Evolutionary conservation across 1,140 invertebrate genomes (phyloP).

Genomic region (Bursaphelenchus mucronatus): DNA sequence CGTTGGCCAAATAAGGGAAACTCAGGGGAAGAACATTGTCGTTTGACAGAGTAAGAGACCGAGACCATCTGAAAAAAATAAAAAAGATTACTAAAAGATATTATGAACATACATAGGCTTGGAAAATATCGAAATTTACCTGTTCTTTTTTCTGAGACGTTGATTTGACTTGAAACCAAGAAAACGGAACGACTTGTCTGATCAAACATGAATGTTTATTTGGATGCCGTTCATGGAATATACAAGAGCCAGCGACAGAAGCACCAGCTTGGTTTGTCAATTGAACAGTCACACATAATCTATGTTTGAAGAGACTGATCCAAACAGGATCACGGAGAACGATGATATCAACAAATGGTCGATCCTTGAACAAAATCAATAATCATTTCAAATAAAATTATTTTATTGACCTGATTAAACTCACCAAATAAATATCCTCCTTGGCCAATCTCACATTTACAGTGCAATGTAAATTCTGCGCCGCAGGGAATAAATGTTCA

Average conservation of each 20-base stretch:
- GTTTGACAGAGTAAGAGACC: constrained; percentile 23
- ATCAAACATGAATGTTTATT: constrained; percentile 22
- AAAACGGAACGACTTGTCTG: constrained; percentile 24
- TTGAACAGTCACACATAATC: constrained; percentile 19
- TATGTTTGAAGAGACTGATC: constrained; percentile 8
- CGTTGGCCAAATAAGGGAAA: constrained; percentile 9
- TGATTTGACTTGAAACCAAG: constrained; percentile 19
- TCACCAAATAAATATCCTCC: constrained; percentile 8
- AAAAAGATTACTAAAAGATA: background rate
- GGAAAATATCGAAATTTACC: background rate
- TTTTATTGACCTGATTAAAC: background rate
- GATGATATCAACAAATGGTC: constrained; percentile 15
- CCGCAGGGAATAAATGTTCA: background rate
- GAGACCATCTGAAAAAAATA: constrained; percentile 9
- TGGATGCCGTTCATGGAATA: constrained; percentile 6
- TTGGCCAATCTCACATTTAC: constrained; percentile 15
- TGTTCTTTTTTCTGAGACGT: constrained; percentile 15
- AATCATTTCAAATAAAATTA: background rate
- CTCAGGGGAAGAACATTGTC: constrained; percentile 15
- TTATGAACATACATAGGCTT: background rate
- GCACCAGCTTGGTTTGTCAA: constrained; percentile 12
- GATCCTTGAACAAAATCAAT: background rate
- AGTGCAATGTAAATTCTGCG: constrained; percentile 4
- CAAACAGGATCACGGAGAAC: constrained; percentile 12
- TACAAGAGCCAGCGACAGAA: constrained; percentile 14